Percentiles rank a stretch among this genome's conserved stretches.
Conservation (phyloP, 2,888 invertebrate species). For the Caenorhabditis drosophilae region DNA sequence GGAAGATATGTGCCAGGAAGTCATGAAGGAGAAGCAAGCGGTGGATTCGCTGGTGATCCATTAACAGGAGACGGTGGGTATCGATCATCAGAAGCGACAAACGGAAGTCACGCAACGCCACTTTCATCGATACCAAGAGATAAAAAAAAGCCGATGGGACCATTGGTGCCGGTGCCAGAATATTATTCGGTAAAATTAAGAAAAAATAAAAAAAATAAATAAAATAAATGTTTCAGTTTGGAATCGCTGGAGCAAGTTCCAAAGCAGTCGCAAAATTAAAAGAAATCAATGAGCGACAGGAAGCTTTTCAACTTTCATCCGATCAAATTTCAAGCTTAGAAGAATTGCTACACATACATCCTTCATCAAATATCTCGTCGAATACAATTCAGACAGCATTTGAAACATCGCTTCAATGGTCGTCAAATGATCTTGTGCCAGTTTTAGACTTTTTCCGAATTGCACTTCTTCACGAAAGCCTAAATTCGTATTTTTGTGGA, state of each 20-base stretch:
- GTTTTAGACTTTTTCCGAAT: slow-evolving; percentile 85
- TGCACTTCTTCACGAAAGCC: slow-evolving; percentile 79
- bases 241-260: slow-evolving; percentile 38
- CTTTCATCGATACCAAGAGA: slow-evolving; percentile 50
- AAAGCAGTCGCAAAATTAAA: slow-evolving; percentile 53
- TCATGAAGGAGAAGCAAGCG: not conserved
- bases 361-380: slow-evolving; percentile 13
- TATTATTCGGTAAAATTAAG: slow-evolving; percentile 16
- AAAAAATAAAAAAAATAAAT: not conserved
- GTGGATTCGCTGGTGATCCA: slow-evolving; percentile 14
- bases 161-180: slow-evolving; percentile 51
- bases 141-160: slow-evolving; percentile 59
- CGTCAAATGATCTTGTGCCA: slow-evolving; percentile 83
- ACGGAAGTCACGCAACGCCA: slow-evolving; percentile 39
- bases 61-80: slow-evolving; percentile 66
- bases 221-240: slow-evolving; percentile 33
- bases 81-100: slow-evolving; percentile 48
- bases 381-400: slow-evolving; percentile 26
- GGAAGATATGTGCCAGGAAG: slow-evolving; percentile 68
- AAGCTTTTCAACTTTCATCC: slow-evolving; percentile 26
- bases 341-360: slow-evolving; percentile 17
- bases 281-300: slow-evolving; percentile 50
- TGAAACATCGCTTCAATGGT: slow-evolving; percentile 75
- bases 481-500: slow-evolving; percentile 71
- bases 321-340: slow-evolving; percentile 38